phyloP scores from a whole-genome alignment of 1,140 invertebrate genomes.

The Brachystomella parvula region DNA sequence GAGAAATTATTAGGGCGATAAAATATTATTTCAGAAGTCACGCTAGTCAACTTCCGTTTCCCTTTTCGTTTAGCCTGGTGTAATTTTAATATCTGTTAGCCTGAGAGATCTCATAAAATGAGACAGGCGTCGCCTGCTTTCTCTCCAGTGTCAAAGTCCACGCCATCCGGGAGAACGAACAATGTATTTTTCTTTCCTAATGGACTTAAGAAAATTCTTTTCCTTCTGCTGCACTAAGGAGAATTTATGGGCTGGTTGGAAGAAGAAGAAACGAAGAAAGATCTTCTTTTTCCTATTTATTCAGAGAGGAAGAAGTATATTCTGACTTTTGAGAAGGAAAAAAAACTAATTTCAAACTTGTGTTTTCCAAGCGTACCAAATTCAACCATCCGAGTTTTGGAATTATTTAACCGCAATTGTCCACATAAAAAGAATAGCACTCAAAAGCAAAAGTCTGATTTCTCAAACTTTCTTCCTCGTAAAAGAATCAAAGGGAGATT shows the following conservation, averaged over 20 bases:
- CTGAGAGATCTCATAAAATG: too few species aligned
- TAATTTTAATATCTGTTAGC: too few species aligned
- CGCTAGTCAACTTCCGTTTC: too few species aligned
- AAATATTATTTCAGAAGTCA: too few species aligned
- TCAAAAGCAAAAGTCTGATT: background rate
- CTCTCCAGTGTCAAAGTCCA: background rate
- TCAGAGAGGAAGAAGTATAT: background rate
- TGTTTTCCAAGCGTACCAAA: background rate
- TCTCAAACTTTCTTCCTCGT: background rate
- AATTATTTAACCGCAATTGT: background rate
- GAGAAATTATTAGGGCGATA: too few species aligned
- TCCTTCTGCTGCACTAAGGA: background rate
- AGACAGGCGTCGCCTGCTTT: background rate
- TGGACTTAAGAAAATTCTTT: constrained; percentile 13
- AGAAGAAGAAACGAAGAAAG: background rate
- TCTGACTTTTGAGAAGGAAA: background rate
- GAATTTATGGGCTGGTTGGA: constrained; percentile 6
- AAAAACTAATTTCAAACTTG: constrained; percentile 15
- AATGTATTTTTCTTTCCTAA: constrained; percentile 14
- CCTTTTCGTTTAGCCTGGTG: too few species aligned
- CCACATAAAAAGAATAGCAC: background rate
- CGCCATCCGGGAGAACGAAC: constrained; percentile 10
- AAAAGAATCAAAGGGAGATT: too few species aligned
- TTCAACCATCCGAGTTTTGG: background rate
- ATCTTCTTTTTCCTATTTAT: constrained; percentile 1